These are phyloP conservation scores for Rhineura floridana DNA, from an alignment of 2,113 vertebrate genomes.

Conservation along the genomic window DNA sequence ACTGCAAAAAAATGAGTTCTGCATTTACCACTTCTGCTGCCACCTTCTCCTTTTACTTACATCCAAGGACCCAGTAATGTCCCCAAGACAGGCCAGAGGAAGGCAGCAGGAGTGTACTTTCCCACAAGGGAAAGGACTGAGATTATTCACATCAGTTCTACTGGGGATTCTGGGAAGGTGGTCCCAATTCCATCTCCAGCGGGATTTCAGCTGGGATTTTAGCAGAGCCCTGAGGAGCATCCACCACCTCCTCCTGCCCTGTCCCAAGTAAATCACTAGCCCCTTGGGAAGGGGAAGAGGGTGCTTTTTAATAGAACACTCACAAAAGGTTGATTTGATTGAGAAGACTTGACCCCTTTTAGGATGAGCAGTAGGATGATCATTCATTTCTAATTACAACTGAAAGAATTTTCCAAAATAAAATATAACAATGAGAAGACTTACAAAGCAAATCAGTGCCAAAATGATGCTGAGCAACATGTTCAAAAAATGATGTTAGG, in stretches of 20 bases:
- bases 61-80: neutral
- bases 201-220: neutral
- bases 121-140: neutral
- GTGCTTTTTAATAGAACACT: neutral
- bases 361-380: neutral
- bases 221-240: neutral
- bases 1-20: neutral
- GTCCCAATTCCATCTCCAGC: neutral
- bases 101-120: neutral
- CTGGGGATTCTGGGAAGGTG: neutral
- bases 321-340: neutral
- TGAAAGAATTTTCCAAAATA: neutral
- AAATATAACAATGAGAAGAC: conserved; percentile 60
- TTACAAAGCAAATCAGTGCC: conserved; percentile 93
- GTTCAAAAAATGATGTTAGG: conserved; percentile 95
- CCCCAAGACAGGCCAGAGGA: neutral
- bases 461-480: conserved; percentile 94
- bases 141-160: neutral
- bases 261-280: neutral
- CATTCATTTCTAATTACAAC: neutral
- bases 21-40: neutral
- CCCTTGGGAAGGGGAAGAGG: neutral
- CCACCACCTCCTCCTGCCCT: neutral
- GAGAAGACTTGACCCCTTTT: neutral
- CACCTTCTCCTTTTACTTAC: neutral